These are phyloP conservation scores for Amaurobius ferox DNA, from an alignment of 2,888 invertebrate species.

Conservation along the genomic window DNA sequence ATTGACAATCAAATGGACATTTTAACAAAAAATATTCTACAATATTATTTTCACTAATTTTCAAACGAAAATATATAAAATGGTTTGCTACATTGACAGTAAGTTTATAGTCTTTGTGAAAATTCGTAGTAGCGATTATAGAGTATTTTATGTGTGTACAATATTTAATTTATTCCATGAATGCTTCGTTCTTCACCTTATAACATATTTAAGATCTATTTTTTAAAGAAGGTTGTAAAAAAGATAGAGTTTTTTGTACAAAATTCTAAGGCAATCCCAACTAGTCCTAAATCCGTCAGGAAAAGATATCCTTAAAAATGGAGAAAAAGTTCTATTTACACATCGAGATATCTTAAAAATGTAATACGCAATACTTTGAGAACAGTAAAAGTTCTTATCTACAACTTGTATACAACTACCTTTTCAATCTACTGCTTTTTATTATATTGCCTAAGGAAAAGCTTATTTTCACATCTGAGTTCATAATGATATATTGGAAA, in stretches of 20 bases:
- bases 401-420: neutral
- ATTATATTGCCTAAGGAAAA: neutral
- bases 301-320: neutral
- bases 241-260: neutral
- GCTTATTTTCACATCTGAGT: neutral
- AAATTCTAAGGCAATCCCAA: neutral
- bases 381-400: slow-evolving; percentile 1
- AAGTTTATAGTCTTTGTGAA: too few relatives aligned
- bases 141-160: neutral
- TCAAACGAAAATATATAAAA: too few relatives aligned
- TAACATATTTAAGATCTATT: too few relatives aligned
- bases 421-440: neutral
- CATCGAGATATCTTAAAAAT: neutral
- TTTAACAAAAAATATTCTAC: too few relatives aligned
- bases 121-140: too few relatives aligned
- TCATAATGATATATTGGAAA: neutral
- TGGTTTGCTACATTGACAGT: too few relatives aligned
- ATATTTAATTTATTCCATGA: neutral
- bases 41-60: too few relatives aligned
- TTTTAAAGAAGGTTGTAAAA: neutral
- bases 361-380: neutral
- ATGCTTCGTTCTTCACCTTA: neutral
- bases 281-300: neutral
- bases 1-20: too few relatives aligned
- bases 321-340: slow-evolving; percentile 1